Conservation (phyloP, 2,888 invertebrate genomes). For the Trimorus sp. region DNA sequence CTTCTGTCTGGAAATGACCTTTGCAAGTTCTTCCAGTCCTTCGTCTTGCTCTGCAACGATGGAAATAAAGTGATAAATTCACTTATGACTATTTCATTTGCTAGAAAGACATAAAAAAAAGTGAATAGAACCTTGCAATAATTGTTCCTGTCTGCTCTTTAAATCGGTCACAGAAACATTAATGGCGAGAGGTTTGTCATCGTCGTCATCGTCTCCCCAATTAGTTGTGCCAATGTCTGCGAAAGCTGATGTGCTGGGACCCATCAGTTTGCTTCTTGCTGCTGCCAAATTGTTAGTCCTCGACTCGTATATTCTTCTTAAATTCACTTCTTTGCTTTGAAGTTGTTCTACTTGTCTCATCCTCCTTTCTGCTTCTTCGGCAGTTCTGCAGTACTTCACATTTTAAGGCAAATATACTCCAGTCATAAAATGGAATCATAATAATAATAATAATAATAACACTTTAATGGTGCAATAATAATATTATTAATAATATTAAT, state of each 20-base stretch:
- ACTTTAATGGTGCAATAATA: no score
- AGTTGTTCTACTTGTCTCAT: slow-evolving; percentile 85
- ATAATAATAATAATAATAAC: no score
- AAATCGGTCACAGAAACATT: slow-evolving; percentile 83
- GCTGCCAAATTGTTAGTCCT: slow-evolving; percentile 75
- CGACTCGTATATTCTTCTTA: slow-evolving; percentile 83
- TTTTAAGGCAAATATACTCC: slow-evolving; percentile 72
- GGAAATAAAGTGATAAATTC: neutral
- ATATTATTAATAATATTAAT: no score
- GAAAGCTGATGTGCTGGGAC: slow-evolving; percentile 75
- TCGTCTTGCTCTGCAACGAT: slow-evolving; percentile 86
- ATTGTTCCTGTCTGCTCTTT: slow-evolving; percentile 83
- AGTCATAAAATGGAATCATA: no score
- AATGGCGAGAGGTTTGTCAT: slow-evolving; percentile 81
- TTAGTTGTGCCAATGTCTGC: slow-evolving; percentile 82
- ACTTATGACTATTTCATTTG: neutral
- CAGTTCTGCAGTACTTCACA: slow-evolving; percentile 81
- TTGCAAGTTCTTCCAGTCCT: slow-evolving; percentile 88
- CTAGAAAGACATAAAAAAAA: no score
- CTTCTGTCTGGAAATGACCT: slow-evolving; percentile 89
- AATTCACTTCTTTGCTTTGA: slow-evolving; percentile 84
- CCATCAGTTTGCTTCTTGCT: slow-evolving; percentile 79
- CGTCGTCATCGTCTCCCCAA: slow-evolving; percentile 81
- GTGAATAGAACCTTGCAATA: slow-evolving; percentile 84
- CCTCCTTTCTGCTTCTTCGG: slow-evolving; percentile 85